phyloP scores from a whole-genome alignment of 1,140 invertebrate species.

The Nautilus pompilius region DNA sequence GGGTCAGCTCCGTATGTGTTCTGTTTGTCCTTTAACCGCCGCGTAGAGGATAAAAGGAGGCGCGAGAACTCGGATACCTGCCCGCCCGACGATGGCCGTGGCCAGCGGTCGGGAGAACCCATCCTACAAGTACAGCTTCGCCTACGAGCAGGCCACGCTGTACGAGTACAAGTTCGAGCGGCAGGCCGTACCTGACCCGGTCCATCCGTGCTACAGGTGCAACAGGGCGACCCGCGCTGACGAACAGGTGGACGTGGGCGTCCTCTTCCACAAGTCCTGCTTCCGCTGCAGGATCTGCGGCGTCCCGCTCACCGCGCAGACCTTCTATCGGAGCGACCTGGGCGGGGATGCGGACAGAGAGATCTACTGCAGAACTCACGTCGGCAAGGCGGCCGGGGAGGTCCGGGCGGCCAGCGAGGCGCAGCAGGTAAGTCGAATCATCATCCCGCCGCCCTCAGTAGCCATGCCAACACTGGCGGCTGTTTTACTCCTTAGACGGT shows the following conservation, averaged over 20 bases:
- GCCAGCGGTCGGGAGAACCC: constrained; percentile 32
- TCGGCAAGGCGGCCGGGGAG: constrained; percentile 44
- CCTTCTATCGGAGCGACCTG: constrained; percentile 30
- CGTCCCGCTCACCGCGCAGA: constrained; percentile 47
- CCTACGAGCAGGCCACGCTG: constrained; percentile 43
- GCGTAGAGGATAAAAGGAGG: too few species aligned
- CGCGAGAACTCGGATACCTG: too few species aligned
- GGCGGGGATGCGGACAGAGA: constrained; percentile 36
- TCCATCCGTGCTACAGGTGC: constrained; percentile 45
- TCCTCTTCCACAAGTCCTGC: constrained; percentile 43
- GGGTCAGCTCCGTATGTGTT: too few species aligned
- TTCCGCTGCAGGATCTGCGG: constrained; percentile 46
- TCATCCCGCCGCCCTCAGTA: too few species aligned
- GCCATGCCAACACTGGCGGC: too few species aligned
- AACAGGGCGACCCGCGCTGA: constrained; percentile 44
- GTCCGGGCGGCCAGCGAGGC: constrained; percentile 23
- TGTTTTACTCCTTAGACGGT: too few species aligned
- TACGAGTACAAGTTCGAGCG: constrained; percentile 48
- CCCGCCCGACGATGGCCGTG: neutral
- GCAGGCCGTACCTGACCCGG: constrained; percentile 30
- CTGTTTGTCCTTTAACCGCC: too few species aligned
- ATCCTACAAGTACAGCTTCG: constrained; percentile 42
- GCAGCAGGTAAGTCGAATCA: too few species aligned
- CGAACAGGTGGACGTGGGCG: constrained; percentile 42
- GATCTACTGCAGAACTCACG: constrained; percentile 42